Evolutionary conservation across 1,140 invertebrate species (phyloP).

Genomic region (Drusus annulatus): DNA sequence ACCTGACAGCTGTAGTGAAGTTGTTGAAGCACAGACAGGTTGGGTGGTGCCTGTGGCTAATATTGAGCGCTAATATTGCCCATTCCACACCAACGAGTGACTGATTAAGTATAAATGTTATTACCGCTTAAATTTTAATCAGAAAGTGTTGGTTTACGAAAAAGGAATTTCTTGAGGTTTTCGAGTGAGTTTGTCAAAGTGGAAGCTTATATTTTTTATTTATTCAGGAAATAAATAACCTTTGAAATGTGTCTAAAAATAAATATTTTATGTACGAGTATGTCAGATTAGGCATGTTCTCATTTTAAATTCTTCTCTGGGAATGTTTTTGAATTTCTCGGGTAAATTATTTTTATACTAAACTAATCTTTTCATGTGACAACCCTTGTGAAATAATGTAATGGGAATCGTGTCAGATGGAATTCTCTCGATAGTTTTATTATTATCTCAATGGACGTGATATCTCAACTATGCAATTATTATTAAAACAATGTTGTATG

Average conservation of each 20-base stretch:
- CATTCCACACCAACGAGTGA: conserved; percentile 8
- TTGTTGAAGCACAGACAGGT: too few species aligned
- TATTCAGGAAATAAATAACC: conserved; percentile 19
- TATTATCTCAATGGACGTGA: conserved; percentile 25
- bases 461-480: conserved; percentile 31
- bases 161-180: conserved; percentile 30
- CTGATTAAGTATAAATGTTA: conserved; percentile 21
- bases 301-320: background rate
- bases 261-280: too few species aligned
- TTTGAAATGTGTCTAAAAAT: conserved; percentile 14
- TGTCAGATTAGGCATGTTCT: too few species aligned
- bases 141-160: background rate
- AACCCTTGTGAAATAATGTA: too few species aligned
- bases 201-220: background rate
- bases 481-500: background rate
- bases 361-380: too few species aligned
- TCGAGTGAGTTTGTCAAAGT: background rate
- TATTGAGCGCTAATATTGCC: background rate
- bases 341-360: conserved; percentile 20
- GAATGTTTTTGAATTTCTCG: background rate
- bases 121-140: background rate
- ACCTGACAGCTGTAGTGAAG: background rate
- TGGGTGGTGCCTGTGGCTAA: too few species aligned
- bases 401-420: too few species aligned
- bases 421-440: too few species aligned